Evolutionary conservation across 2,113 vertebrate genomes (phyloP).

Genomic region (Stomatorhinus ivindoensis): DNA sequence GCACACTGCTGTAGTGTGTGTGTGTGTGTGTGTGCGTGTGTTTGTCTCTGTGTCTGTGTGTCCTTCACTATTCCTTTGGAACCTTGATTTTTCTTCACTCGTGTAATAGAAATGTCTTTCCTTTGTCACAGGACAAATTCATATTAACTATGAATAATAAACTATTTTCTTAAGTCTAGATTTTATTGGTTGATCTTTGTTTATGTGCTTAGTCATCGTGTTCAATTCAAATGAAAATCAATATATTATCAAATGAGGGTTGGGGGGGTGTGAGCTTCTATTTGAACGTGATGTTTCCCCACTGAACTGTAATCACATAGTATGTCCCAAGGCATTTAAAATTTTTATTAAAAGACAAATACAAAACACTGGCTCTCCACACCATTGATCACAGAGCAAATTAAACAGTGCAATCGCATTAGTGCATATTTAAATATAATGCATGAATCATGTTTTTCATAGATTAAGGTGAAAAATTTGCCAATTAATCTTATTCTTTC

Average conservation of each 20-base stretch:
- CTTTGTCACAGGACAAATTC: neutral
- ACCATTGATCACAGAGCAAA: neutral
- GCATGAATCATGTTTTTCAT: neutral
- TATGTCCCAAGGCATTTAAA: neutral
- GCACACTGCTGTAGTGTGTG: neutral
- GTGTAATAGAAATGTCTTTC: neutral
- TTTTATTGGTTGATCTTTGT: neutral
- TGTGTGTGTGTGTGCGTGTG: neutral
- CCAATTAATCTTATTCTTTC: neutral
- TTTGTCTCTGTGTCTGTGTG: neutral
- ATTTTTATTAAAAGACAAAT: neutral
- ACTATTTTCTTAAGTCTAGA: too few species aligned
- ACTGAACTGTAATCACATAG: neutral
- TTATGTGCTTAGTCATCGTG: neutral
- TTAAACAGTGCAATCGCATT: neutral
- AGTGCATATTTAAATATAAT: neutral
- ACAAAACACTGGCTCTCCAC: neutral
- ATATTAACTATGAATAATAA: neutral
- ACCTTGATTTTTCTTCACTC: neutral
- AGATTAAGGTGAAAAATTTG: neutral
- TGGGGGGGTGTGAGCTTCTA: neutral
- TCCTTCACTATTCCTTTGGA: neutral
- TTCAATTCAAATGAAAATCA: neutral
- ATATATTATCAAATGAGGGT: neutral
- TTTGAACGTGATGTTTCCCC: neutral